A percentile compares a stretch with the other conserved stretches of the same genome.
Conservation (phyloP, 2,113 vertebrate species). For the Podilymbus podiceps region DNA sequence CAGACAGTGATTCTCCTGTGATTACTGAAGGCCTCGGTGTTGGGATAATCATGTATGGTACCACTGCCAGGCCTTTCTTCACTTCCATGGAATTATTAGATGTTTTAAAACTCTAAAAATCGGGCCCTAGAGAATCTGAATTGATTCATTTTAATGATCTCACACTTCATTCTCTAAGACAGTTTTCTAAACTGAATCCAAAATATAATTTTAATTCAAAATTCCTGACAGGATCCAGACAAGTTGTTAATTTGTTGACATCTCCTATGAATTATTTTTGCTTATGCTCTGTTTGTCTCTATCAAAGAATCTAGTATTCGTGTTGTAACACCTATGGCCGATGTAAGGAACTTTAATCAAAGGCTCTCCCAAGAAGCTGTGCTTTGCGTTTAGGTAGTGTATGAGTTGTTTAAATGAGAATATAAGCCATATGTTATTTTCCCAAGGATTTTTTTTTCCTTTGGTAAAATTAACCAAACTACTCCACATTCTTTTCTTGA, state of each 20-base stretch:
- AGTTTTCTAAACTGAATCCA: neutral
- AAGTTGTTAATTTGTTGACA: neutral
- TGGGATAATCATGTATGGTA: neutral
- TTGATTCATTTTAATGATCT: neutral
- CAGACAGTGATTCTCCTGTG: neutral
- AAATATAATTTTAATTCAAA: neutral
- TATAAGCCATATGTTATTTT: neutral
- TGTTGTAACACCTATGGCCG: neutral
- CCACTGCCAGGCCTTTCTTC: neutral
- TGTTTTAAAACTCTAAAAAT: neutral
- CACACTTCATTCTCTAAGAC: neutral
- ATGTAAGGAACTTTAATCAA: neutral
- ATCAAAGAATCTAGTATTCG: neutral
- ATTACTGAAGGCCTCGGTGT: neutral
- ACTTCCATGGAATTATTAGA: neutral
- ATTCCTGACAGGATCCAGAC: neutral
- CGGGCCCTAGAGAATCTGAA: neutral
- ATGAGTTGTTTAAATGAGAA: neutral
- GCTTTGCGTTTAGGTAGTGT: neutral
- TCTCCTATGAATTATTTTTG: neutral
- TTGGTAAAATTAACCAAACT: neutral
- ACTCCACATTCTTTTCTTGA: neutral
- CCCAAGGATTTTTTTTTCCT: neutral
- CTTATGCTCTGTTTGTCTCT: neutral
- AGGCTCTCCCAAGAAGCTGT: neutral